Evolutionary conservation across 2,888 invertebrate genomes (phyloP), one percentile per base, ranked within the genome.

Genomic region (Argyra leucocephala): DNA sequence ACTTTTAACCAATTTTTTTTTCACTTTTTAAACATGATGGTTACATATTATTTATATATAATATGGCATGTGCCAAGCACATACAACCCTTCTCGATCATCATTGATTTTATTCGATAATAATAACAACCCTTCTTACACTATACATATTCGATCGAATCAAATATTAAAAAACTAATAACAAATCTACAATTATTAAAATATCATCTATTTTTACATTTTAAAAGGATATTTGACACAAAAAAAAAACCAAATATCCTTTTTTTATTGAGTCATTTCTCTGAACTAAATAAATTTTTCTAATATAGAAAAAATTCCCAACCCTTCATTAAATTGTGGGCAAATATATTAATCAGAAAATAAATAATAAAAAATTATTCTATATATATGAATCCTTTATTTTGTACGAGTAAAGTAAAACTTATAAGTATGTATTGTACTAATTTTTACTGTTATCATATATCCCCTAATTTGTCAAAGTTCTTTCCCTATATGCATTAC

Each of bases 271-370:
- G 31, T 48, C n/a, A 48, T 48, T 48, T 48, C 5, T 3, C 1
- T 5, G 18, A 48, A 48, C 7, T 10, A 15, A 37, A 31, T 3
- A 37, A 48, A 48, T 18, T 18, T 48, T 18, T 18, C 48, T n/a
- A 4, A 18, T 2, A 26, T 58, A 58, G 22, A 58, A 24, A 18
- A 23, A 61, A 26, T 24, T 31, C n/a, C n/a, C 26, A 61, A 61
- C 31, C 61, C 61, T 61, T 61, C 61, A 61, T 31, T 31, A 61
- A 61, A 67, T 68, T 70, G 67, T 69, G 66, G 66, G 66, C 69
- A 69, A 67, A 69, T 68, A 69, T 67, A 65, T 64, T 31, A 31
- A 31, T 31, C 7, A 31, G 12, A n/a, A n/a, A n/a, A n/a, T n/a
- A n/a, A n/a, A n/a, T n/a, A n/a, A n/a, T n/a, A n/a, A n/a, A n/a